Evolutionary conservation across 2,797 vertebrate species (phyloP).

Genomic region (Lagocephalus sceleratus): DNA sequence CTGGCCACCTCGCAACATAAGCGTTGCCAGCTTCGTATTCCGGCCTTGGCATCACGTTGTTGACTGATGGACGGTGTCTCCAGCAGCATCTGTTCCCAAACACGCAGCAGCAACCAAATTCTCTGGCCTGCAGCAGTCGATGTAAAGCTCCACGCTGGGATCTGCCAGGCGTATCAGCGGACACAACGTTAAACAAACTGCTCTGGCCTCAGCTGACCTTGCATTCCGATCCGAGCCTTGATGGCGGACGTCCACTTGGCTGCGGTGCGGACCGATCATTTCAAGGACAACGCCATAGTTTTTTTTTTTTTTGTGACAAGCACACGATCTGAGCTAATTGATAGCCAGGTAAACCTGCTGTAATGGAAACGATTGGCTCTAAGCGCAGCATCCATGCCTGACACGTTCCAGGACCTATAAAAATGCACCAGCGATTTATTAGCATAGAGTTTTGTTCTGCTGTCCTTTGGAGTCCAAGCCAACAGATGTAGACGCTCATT

Average conservation of each 20-base stretch:
- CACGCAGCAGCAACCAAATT: conserved; percentile 48
- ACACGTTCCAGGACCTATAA: conserved; percentile 45
- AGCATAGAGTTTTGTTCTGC: conserved; percentile 67
- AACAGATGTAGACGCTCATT: conserved; percentile 74
- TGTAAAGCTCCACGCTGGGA: conserved; percentile 29
- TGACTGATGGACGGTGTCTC: conserved; percentile 71
- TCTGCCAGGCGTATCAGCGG: conserved; percentile 11
- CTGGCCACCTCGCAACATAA: conserved; percentile 25
- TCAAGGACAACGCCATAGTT: conserved; percentile 36
- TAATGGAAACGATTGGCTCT: conserved; percentile 36
- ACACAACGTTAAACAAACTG: conserved; percentile 17
- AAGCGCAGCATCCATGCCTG: conserved; percentile 28
- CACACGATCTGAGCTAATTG: conserved; percentile 40
- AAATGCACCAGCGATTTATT: conserved; percentile 62
- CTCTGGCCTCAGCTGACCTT: conserved; percentile 22
- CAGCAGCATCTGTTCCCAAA: conserved; percentile 68
- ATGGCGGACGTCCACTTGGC: conserved; percentile 41
- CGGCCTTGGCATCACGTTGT: conserved; percentile 54
- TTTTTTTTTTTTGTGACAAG: conserved; percentile 29
- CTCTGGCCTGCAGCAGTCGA: conserved; percentile 37
- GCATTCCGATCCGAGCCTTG: conserved; percentile 19
- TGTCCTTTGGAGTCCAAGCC: conserved; percentile 52
- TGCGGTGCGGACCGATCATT: conserved; percentile 20
- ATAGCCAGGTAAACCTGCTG: conserved; percentile 32
- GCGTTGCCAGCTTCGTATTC: conserved; percentile 42